Evolutionary conservation across 2,113 vertebrate species (phyloP).

Genomic region (Thomomys bottae): DNA sequence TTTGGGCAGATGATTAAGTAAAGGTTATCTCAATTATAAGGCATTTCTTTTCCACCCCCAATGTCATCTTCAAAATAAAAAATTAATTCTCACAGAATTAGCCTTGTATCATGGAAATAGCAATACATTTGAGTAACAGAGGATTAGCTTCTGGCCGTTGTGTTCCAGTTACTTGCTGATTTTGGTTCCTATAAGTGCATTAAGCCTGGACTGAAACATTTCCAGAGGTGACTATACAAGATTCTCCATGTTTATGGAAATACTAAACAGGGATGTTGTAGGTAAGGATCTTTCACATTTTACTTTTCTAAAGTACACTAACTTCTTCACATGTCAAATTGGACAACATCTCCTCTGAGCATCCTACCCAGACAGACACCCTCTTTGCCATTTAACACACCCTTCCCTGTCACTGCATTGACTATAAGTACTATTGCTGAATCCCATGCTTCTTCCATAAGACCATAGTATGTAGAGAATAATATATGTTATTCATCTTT

Average conservation of each 20-base stretch:
- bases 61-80: conserved; percentile 12
- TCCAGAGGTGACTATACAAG: not conserved
- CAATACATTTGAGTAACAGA: conserved; percentile 1
- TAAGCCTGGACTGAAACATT: not conserved
- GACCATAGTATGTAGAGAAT: not conserved
- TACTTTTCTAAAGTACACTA: not conserved
- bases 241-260: not conserved
- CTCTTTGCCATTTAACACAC: not conserved
- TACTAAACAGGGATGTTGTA: not conserved
- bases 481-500: not conserved
- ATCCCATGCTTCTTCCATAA: not conserved
- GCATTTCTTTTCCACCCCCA: not conserved
- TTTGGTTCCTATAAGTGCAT: not conserved
- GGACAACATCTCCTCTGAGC: not conserved
- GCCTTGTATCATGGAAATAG: not conserved
- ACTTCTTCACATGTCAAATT: not conserved
- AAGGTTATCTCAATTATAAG: not conserved
- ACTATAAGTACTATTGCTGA: not conserved
- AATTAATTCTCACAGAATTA: not conserved
- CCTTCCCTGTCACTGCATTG: not conserved
- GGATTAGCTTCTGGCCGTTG: not conserved
- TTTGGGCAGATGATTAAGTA: not conserved
- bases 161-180: conserved; percentile 34
- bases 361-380: not conserved
- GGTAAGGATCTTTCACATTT: not conserved